Conservation (phyloP, 1,140 invertebrate species). For the Drosophila rufa region DNA sequence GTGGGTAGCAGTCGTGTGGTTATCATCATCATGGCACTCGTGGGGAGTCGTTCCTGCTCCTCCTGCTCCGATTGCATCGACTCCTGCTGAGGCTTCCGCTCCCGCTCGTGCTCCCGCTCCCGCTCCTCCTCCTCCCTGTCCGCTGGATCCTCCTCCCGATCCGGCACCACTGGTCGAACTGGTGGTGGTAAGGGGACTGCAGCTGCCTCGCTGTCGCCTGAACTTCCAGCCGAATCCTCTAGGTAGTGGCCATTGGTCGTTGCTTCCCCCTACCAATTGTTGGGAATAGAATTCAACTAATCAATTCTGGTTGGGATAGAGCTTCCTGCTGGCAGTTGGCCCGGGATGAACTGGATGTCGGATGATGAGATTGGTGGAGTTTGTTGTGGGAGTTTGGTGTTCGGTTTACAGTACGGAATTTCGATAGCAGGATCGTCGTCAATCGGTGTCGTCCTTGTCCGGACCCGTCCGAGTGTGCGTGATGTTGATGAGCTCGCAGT, state of each 20-base stretch:
- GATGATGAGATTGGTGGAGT: background rate
- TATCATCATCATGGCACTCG: conserved; percentile 41
- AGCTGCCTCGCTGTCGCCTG: conserved; percentile 78
- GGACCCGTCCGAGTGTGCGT: conserved; percentile 49
- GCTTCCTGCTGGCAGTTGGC: conserved; percentile 69
- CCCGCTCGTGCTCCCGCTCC: conserved; percentile 12
- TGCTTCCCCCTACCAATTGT: conserved; percentile 85
- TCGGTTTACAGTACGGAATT: conserved; percentile 25
- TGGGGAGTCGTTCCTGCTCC: conserved; percentile 35
- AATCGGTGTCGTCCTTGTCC: conserved; percentile 60
- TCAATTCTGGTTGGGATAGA: conserved; percentile 85
- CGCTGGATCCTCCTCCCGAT: conserved; percentile 39
- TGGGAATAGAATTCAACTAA: conserved; percentile 85
- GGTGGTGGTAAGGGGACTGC: conserved; percentile 20
- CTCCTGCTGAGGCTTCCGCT: conserved; percentile 9
- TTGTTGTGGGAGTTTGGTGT: conserved; percentile 11
- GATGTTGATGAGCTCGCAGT: conserved; percentile 81
- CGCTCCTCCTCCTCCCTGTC: background rate
- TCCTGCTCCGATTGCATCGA: background rate
- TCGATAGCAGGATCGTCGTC: conserved; percentile 48
- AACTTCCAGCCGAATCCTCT: conserved; percentile 85
- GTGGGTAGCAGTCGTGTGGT: conserved; percentile 67
- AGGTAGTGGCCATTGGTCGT: conserved; percentile 85
- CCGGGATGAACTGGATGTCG: conserved; percentile 3
- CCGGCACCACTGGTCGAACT: conserved; percentile 36